These are phyloP conservation scores for Taxidea taxus DNA, from an alignment of 2,113 vertebrate species.

Conservation along the genomic window DNA sequence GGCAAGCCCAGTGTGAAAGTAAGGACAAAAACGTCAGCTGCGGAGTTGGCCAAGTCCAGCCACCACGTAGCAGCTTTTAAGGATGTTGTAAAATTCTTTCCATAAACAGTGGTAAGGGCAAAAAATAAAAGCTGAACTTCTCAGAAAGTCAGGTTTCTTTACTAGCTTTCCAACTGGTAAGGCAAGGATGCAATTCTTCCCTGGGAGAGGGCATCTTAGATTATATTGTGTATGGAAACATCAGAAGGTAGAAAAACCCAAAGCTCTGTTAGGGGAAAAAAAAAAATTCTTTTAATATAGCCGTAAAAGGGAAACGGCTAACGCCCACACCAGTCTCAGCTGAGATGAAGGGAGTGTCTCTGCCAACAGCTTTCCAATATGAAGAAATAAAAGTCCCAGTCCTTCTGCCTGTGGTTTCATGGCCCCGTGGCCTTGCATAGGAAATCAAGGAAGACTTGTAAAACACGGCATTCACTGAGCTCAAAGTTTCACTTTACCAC, in stretches of 20 bases:
- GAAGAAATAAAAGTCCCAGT: slow-evolving; percentile 59
- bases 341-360: slow-evolving; percentile 41
- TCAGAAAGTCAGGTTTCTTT: slow-evolving; percentile 50
- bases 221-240: slow-evolving; percentile 24
- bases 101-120: neutral
- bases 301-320: slow-evolving; percentile 44
- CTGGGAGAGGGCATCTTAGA: slow-evolving; percentile 7
- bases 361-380: slow-evolving; percentile 52
- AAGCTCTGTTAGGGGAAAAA: neutral
- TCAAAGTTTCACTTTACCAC: slow-evolving; percentile 31
- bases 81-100: slow-evolving; percentile 60
- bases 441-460: slow-evolving; percentile 73
- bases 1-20: neutral
- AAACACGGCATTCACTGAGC: slow-evolving; percentile 55
- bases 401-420: slow-evolving; percentile 48
- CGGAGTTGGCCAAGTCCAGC: slow-evolving; percentile 39
- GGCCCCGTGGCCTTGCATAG: slow-evolving; percentile 59
- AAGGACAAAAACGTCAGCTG: neutral
- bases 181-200: neutral
- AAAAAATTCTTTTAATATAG: slow-evolving; percentile 37
- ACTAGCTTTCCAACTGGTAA: slow-evolving; percentile 50
- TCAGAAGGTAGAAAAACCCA: neutral
- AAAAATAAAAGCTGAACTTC: slow-evolving; percentile 38
- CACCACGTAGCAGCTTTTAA: neutral
- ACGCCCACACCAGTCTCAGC: neutral